A percentile compares a stretch with the other conserved stretches of the same genome.
phyloP scores from a whole-genome alignment of 2,888 invertebrate genomes.

The Sympetrum striolatum region DNA sequence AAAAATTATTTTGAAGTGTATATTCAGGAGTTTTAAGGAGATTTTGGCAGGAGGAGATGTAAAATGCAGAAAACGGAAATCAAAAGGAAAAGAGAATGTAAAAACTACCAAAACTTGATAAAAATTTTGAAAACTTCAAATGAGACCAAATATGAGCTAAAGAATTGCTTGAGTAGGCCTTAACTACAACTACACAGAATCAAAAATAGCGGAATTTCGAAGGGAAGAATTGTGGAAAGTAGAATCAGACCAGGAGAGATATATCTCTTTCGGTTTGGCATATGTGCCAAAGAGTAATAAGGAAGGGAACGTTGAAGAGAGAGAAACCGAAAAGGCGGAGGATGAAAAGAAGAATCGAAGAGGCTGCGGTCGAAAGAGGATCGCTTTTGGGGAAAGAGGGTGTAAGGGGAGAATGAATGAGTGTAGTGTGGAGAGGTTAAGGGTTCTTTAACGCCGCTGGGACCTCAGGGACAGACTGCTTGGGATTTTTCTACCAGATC shows the following conservation, averaged over 20 bases:
- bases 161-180: no score
- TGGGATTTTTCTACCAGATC: neutral
- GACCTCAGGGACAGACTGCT: neutral
- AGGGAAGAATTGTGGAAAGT: neutral
- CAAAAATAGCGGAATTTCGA: neutral
- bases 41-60: no score
- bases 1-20: neutral
- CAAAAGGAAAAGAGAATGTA: no score
- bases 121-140: no score
- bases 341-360: neutral
- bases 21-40: neutral
- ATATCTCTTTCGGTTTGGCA: no score
- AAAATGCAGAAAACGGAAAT: no score
- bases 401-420: neutral
- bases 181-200: no score
- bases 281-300: no score
- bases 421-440: neutral
- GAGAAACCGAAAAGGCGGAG: neutral
- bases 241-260: no score
- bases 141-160: no score
- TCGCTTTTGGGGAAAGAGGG: neutral
- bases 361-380: neutral
- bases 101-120: no score
- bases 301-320: neutral
- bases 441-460: neutral